phyloP scores from a whole-genome alignment of 2,888 invertebrate species.

The Proisotoma minuta region DNA sequence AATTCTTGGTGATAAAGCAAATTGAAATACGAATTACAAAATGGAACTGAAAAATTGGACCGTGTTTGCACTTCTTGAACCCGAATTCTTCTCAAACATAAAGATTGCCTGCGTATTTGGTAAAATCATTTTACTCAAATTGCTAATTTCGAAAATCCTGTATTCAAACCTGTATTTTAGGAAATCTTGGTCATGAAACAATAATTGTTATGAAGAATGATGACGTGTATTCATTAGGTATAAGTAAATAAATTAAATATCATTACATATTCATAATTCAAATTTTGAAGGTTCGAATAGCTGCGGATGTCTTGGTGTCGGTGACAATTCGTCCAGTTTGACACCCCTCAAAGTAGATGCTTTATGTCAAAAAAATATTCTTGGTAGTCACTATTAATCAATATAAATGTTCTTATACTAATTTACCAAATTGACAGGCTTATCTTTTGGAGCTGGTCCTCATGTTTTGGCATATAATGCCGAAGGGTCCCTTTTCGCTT shows the following conservation, averaged over 20 bases:
- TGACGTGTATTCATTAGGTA: conserved; percentile 58
- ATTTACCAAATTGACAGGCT: conserved; percentile 47
- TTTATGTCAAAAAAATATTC: conserved; percentile 56
- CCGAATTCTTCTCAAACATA: conserved; percentile 54
- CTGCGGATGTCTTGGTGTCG: conserved; percentile 58
- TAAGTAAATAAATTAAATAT: too few relatives aligned
- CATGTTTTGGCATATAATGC: conserved; percentile 59
- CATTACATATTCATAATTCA: too few relatives aligned
- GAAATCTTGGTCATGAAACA: conserved; percentile 59
- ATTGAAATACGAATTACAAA: conserved; percentile 19
- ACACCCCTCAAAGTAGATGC: conserved; percentile 55
- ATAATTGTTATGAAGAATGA: conserved; percentile 58
- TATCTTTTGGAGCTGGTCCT: conserved; percentile 59
- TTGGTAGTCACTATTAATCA: conserved; percentile 49
- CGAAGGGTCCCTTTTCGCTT: conserved; percentile 55
- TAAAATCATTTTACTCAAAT: conserved; percentile 43
- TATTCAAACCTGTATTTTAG: conserved; percentile 45
- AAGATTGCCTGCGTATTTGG: conserved; percentile 58
- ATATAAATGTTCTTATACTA: background rate
- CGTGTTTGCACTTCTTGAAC: conserved; percentile 57
- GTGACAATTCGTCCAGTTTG: conserved; percentile 55
- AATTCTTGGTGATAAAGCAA: too few relatives aligned
- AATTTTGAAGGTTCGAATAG: conserved; percentile 59
- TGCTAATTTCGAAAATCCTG: background rate
- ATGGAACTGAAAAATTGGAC: conserved; percentile 58